phyloP scores from a whole-genome alignment of 2,113 vertebrate genomes.

The Osmerus mordax region DNA sequence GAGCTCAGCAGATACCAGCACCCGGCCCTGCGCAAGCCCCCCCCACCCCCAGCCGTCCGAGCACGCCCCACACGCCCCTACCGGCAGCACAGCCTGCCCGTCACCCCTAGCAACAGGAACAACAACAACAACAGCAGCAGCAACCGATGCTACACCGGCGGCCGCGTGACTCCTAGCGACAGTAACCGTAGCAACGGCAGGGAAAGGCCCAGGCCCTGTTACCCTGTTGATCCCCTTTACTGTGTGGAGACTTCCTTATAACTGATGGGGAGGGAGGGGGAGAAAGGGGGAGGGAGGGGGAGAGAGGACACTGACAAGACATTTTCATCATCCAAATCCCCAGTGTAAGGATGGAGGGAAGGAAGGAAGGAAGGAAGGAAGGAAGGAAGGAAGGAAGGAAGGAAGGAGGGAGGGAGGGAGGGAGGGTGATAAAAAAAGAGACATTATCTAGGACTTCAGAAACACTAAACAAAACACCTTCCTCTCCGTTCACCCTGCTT shows the following conservation, averaged over 20 bases:
- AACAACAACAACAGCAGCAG: constrained; percentile 85
- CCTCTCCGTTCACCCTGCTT: constrained; percentile 34
- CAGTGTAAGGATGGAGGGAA: constrained; percentile 4
- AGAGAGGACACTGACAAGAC: constrained; percentile 34
- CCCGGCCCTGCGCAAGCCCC: constrained; percentile 76
- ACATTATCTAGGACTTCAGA: constrained; percentile 27
- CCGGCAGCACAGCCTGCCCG: constrained; percentile 81
- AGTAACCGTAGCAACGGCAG: constrained; percentile 48
- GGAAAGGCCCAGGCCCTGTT: constrained; percentile 32
- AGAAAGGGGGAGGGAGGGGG: constrained; percentile 21
- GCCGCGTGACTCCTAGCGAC: constrained; percentile 60
- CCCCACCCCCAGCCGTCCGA: constrained; percentile 67
- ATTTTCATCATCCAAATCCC: constrained; percentile 46
- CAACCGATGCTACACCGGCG: constrained; percentile 48
- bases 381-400: constrained; percentile 1
- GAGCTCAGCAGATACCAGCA: constrained; percentile 77
- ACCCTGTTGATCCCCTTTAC: constrained; percentile 52
- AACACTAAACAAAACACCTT: constrained; percentile 48
- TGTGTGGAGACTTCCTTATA: constrained; percentile 76
- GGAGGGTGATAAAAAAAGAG: neutral
- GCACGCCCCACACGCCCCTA: constrained; percentile 65
- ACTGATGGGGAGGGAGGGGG: constrained; percentile 45
- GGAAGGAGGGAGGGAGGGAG: constrained; percentile 7
- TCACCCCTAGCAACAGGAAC: constrained; percentile 83
- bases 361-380: constrained; percentile 8